phyloP scores from a whole-genome alignment of 2,888 invertebrate genomes.

The Marasmarcha lunaedactyla region DNA sequence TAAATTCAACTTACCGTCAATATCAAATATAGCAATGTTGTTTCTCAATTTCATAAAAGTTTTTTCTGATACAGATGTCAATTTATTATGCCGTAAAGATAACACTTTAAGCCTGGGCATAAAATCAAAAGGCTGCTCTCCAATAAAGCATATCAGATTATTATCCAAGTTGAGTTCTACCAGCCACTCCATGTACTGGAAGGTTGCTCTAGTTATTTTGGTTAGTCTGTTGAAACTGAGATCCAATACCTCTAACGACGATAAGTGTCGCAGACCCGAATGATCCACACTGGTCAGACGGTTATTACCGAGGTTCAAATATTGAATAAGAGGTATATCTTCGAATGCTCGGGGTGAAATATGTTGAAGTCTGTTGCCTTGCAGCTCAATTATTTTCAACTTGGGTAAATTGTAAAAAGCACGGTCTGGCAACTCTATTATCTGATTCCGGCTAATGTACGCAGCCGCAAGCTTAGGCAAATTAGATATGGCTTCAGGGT shows the following conservation, averaged over 20 bases:
- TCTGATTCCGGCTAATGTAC: constrained; percentile 77
- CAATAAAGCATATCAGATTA: constrained; percentile 84
- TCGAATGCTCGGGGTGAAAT: constrained; percentile 82
- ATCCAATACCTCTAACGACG: constrained; percentile 87
- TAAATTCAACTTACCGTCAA: constrained; percentile 75
- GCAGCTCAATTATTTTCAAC: constrained; percentile 80
- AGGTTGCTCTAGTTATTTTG: constrained; percentile 76
- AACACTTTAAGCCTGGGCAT: constrained; percentile 88
- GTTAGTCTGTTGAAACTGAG: constrained; percentile 83
- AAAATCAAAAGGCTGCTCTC: constrained; percentile 83
- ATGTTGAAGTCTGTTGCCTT: constrained; percentile 81
- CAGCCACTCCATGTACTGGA: constrained; percentile 84
- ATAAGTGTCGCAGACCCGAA: constrained; percentile 78
- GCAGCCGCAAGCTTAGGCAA: constrained; percentile 78
- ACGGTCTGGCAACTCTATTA: constrained; percentile 80
- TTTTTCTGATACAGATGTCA: constrained; percentile 78
- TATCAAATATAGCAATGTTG: constrained; percentile 85
- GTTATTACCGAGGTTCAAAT: constrained; percentile 87
- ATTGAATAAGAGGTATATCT: constrained; percentile 81
- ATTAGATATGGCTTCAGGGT: constrained; percentile 77
- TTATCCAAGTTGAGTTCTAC: constrained; percentile 88
- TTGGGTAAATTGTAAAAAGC: constrained; percentile 83
- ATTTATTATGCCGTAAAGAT: constrained; percentile 80
- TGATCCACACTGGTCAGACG: constrained; percentile 80
- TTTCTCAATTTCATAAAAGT: constrained; percentile 81